Evolutionary conservation across 2,888 invertebrate genomes (phyloP), one percentile per base, ranked within the genome.

Genomic region (Empis stercorea): DNA sequence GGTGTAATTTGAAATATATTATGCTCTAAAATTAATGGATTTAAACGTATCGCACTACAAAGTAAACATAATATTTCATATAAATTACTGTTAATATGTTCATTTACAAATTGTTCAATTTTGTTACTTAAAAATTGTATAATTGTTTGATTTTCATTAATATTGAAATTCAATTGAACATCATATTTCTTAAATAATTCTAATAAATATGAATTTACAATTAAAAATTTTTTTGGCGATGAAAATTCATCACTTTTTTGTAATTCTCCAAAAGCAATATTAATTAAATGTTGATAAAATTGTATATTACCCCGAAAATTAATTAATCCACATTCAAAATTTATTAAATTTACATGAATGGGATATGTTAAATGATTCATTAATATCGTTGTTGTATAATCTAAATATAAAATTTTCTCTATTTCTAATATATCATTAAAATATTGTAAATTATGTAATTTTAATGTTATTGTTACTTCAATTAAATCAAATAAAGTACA

Each of bases 11-110:
- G 40, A 44, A 65, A 63, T 10, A 63, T 57, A 30, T 57, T 52
- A 14, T 60, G 52, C 40, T 68, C 65, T 11, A 68, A 50, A 20
- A 68, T 58, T 34, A 67, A 23, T 0, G 68, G 68, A 59, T 68
- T 66, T 2, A 64, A 48, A 14, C 60, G 60, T 20, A 68, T 37
- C 2, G 61, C 58, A 1, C 62, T 57, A 42, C 64, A 61, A 3
- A 68, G 49, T n/a, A 68, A 47, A 44, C 53, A 53, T 4, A 68
- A 48, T 7, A 65, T 55, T 9, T 59, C 59, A 1, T 55, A 48
- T 15, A 64, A 42, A 46, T 65, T 46, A 0, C 43, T 3, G 1
- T 56, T 38, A 11, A 54, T 55, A 36, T 49, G 53, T 0, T 44
- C 0, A 1, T 49, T 37, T 0, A 61, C 56, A 5, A 57, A 50